These are phyloP conservation scores for Circaetus cinerascens DNA, from an alignment of 2,113 vertebrate genomes.

Conservation along the genomic window DNA sequence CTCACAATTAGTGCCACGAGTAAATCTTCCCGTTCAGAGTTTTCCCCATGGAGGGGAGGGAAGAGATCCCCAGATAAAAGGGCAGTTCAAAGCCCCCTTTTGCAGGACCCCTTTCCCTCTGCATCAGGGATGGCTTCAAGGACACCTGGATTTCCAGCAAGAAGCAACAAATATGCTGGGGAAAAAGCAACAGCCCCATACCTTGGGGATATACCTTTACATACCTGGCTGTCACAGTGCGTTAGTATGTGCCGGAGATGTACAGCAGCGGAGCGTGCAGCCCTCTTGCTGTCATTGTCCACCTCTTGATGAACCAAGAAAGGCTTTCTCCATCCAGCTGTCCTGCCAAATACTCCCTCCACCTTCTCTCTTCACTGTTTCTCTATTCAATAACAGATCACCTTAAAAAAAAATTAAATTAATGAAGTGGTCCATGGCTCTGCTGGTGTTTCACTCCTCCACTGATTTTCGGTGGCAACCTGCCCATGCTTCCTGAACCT, in stretches of 20 bases:
- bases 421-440: not conserved
- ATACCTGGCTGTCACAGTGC: fast-evolving
- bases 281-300: not conserved
- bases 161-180: not conserved
- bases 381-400: not conserved
- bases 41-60: not conserved
- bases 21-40: not conserved
- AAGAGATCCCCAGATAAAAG: not conserved
- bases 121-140: not conserved
- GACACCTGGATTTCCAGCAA: not conserved
- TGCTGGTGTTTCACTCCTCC: not conserved
- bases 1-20: not conserved
- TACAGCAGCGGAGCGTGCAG: fast-evolving
- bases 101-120: not conserved
- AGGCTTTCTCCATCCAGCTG: not conserved
- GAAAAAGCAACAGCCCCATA: not conserved
- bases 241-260: not conserved
- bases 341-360: not conserved
- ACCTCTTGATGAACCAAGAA: not conserved
- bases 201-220: not conserved
- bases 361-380: not conserved
- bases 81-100: not conserved
- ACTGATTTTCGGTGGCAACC: not conserved
- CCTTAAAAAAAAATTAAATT: not conserved
- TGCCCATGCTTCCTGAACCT: not conserved